Evolutionary conservation across 1,140 invertebrate species (phyloP), one percentile per base, ranked within the genome.

Genomic region (Sarcophaga bullata): DNA sequence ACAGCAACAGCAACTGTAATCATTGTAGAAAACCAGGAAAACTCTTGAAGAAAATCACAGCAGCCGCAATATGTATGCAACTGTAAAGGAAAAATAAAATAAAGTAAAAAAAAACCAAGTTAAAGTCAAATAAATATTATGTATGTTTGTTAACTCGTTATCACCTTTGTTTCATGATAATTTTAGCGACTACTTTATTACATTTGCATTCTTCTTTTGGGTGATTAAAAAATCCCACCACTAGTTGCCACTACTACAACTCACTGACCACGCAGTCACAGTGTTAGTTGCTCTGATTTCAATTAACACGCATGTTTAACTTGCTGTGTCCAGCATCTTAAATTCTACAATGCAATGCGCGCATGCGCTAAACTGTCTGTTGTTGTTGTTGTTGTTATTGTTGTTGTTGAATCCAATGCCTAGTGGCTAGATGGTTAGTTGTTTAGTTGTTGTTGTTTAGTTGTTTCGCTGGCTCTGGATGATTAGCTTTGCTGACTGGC

Each of bases 101-200:
- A 72, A 25, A 25, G 6, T 9, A 72, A 72, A 17, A 72, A 72
- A 72, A 72, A 72, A 54, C 2, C 2, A 72, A 25, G 7, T 72
- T 1, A 72, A 72, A 25, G 37, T 19, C n/a, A 72, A 72, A 25
- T 25, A 17, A 75, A 46, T 48, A 17, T 78, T 78, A 78, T 78
- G 75, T 52, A 78, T 78, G 75, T 78, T 78, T 78, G 75, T 78
- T 78, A 78, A 78, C 75, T 78, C 75, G 75, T 78, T 78, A 78
- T 78, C 75, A 78, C 75, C 75, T 78, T 78, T 78, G 75, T 78
- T 78, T 50, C 75, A 50, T 50, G 48, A 50, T 50, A 50, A 50
- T 19, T 78, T 78, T 49, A 11, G 48, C 75, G 49, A 78, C 48
- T 50, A 50, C 75, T 78, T 78, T 78, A 78, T 78, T 50, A 78